phyloP scores from a whole-genome alignment of 2,113 vertebrate genomes.

The Bubo blakistoni region DNA sequence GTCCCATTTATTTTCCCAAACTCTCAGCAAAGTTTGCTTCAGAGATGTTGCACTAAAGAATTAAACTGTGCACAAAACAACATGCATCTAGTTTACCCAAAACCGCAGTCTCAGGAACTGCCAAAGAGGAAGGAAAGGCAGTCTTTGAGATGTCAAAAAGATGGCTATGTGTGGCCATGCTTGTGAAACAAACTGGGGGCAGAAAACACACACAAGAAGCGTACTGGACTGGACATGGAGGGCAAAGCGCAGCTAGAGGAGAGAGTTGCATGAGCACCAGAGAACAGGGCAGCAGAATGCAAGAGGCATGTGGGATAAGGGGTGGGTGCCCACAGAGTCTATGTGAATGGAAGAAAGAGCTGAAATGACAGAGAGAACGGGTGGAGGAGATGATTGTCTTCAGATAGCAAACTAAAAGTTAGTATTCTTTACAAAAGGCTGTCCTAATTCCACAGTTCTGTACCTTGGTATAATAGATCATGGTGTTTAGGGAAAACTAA shows the following conservation, averaged over 20 bases:
- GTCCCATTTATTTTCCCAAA: not conserved
- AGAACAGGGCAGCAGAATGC: not conserved
- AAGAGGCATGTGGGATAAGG: not conserved
- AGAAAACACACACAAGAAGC: not conserved
- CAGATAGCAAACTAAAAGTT: not conserved
- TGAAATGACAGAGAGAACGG: not conserved
- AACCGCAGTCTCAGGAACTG: not conserved
- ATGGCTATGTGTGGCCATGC: not conserved
- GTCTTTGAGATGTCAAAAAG: not conserved
- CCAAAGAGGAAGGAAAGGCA: not conserved
- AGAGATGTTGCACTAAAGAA: not conserved
- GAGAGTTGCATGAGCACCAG: not conserved
- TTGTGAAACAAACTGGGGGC: not conserved
- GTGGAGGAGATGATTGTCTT: not conserved
- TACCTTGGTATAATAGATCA: not conserved
- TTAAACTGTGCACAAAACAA: not conserved
- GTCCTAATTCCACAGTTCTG: not conserved
- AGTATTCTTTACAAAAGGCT: not conserved
- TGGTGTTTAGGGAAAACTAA: not conserved
- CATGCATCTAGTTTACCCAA: not conserved
- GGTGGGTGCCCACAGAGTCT: not conserved
- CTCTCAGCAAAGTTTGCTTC: not conserved
- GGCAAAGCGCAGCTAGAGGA: not conserved
- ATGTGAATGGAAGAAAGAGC: fast-evolving
- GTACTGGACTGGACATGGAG: not conserved